Conservation (phyloP, 2,888 invertebrate species). For the Cylloceria caligata region DNA sequence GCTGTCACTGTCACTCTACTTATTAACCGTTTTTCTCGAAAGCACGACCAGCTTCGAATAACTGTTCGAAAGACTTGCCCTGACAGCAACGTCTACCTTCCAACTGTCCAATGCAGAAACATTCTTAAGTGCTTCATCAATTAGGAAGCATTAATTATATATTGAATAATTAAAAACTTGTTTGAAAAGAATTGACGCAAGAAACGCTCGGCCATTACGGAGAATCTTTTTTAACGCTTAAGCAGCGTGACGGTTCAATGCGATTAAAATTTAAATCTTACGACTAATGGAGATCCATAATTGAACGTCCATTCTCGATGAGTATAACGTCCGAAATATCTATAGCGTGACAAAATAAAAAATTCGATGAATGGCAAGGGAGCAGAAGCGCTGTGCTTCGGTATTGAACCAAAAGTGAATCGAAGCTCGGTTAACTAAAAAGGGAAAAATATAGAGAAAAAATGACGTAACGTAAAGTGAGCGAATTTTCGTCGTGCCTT, state of each 20-base stretch:
- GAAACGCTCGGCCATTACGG: background rate
- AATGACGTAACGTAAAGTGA: constrained; percentile 1
- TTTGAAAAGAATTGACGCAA: background rate
- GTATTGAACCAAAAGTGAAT: constrained; percentile 2
- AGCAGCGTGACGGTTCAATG: background rate
- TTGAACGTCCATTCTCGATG: constrained; percentile 5
- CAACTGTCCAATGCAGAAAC: background rate
- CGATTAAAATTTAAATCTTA: background rate
- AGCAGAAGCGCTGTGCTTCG: background rate
- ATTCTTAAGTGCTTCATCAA: constrained; percentile 36
- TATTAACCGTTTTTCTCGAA: constrained; percentile 36
- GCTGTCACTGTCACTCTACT: constrained; percentile 30
- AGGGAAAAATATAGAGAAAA: background rate
- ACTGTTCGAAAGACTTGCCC: constrained; percentile 37
- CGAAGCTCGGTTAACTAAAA: background rate
- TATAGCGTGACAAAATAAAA: background rate
- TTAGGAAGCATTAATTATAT: constrained; percentile 40
- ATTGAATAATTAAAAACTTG: constrained; percentile 20
- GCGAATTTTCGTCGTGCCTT: background rate
- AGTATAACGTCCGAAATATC: background rate
- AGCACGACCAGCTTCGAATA: constrained; percentile 8
- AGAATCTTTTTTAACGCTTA: background rate
- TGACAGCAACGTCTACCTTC: constrained; percentile 21
- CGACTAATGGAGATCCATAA: constrained; percentile 32
- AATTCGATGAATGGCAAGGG: background rate